Conservation (phyloP, 2,888 invertebrate species). For the Philaethria dido region DNA sequence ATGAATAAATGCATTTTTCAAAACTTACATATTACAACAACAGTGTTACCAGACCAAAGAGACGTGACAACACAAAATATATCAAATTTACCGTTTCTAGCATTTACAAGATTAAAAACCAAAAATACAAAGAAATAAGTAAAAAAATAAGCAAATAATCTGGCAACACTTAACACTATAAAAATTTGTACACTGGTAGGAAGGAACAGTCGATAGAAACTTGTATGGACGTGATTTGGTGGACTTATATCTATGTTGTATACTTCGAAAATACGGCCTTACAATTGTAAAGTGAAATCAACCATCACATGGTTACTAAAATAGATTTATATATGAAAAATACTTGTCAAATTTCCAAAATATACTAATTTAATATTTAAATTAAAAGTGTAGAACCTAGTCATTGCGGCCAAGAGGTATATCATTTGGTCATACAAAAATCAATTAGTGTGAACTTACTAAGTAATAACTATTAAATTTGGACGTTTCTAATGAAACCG, state of each 20-base stretch:
- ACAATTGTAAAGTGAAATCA: conserved; percentile 22
- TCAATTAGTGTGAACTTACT: conserved; percentile 8
- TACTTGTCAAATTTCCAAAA: conserved; percentile 38
- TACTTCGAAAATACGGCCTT: conserved; percentile 33
- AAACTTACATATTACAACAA: conserved; percentile 20
- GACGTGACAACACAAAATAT: background rate
- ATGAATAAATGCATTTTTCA: conserved; percentile 20
- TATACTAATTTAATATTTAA: conserved; percentile 1
- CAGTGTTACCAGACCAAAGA: conserved; percentile 15
- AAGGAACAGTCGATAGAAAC: conserved; percentile 16
- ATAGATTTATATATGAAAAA: conserved; percentile 33
- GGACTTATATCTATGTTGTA: conserved; percentile 29
- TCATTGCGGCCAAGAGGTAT: conserved; percentile 1
- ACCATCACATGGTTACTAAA: conserved; percentile 37
- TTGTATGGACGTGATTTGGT: conserved; percentile 34
- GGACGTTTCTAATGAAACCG: conserved; percentile 49
- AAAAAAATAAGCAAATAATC: conserved; percentile 1
- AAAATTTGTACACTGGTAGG: conserved; percentile 27
- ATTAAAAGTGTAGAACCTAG: conserved; percentile 8
- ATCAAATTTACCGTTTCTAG: conserved; percentile 12
- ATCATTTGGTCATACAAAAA: conserved; percentile 25
- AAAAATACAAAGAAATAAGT: background rate
- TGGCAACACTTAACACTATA: conserved; percentile 19
- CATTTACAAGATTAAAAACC: background rate
- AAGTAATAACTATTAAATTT: conserved; percentile 56